Percentiles rank a stretch among this genome's conserved stretches.
Evolutionary conservation across 2,797 vertebrate genomes (phyloP).

Genomic region (Malurus splendens): DNA sequence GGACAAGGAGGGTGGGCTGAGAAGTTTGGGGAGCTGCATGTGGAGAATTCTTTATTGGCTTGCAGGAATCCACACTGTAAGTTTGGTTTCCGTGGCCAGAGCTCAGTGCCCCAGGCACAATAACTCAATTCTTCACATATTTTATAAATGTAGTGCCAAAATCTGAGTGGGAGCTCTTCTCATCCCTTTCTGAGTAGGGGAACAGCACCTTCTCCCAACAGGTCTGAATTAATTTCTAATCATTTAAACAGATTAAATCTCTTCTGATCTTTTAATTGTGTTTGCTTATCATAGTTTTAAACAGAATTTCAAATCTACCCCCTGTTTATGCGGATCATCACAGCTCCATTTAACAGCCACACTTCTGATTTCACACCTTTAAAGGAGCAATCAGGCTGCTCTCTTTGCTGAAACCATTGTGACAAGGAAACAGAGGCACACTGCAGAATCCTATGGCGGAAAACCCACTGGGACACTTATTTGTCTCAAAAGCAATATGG

Average conservation of each 20-base stretch:
- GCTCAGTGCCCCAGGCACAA: neutral
- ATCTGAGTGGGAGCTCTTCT: neutral
- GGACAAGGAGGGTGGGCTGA: neutral
- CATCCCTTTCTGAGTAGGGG: neutral
- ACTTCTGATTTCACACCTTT: neutral
- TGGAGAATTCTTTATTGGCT: neutral
- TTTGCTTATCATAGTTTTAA: neutral
- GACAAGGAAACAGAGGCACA: neutral
- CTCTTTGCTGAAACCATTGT: neutral
- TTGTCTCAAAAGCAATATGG: fast-evolving
- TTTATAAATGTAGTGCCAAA: neutral
- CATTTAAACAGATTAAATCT: neutral
- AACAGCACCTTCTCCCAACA: neutral
- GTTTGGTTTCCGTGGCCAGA: neutral
- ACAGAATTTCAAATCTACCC: neutral
- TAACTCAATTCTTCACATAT: fast-evolving
- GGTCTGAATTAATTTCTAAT: neutral
- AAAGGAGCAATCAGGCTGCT: neutral
- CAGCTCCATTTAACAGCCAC: neutral
- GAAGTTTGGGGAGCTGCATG: neutral
- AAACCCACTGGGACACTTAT: neutral
- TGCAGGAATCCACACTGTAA: neutral
- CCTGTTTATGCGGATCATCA: neutral
- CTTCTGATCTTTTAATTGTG: neutral
- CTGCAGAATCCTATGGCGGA: neutral